These are phyloP conservation scores for Torymus aiolomorphi DNA, from an alignment of 2,888 invertebrate species.

Conservation along the genomic window DNA sequence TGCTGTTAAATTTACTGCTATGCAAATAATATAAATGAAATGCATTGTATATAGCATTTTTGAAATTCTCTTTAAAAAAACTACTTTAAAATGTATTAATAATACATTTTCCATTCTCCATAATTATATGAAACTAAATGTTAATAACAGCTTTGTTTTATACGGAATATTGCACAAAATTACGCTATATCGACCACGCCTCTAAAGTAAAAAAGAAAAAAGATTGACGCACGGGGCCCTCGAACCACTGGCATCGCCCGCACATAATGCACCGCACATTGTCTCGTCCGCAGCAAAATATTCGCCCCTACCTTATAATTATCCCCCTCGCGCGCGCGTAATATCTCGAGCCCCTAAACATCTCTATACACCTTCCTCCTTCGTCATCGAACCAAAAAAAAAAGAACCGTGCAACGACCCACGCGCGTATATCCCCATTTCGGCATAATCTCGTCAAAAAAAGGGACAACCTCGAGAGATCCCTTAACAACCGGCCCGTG, in stretches of 20 bases:
- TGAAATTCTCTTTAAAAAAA: no score
- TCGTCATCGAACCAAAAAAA: neutral
- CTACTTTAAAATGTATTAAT: no score
- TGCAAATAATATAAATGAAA: no score
- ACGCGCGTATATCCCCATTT: no score
- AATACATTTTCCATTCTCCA: no score
- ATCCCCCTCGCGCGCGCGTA: conserved; percentile 21
- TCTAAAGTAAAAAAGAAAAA: neutral
- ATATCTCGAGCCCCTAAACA: conserved; percentile 43
- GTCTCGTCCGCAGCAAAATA: conserved; percentile 50
- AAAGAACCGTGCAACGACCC: neutral
- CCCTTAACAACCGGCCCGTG: conserved; percentile 29
- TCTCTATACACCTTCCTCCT: conserved; percentile 27
- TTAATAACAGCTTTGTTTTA: no score
- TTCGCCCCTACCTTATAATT: conserved; percentile 39
- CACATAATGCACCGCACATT: conserved; percentile 26
- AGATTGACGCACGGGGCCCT: neutral
- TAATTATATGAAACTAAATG: no score
- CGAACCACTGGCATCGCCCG: neutral
- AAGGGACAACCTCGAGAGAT: neutral
- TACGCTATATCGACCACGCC: neutral
- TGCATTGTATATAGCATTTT: no score
- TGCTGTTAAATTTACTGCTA: no score
- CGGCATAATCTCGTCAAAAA: conserved; percentile 9
- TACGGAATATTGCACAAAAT: no score